Evolutionary conservation across 2,888 invertebrate genomes (phyloP).

Genomic region (Ctena decussata): DNA sequence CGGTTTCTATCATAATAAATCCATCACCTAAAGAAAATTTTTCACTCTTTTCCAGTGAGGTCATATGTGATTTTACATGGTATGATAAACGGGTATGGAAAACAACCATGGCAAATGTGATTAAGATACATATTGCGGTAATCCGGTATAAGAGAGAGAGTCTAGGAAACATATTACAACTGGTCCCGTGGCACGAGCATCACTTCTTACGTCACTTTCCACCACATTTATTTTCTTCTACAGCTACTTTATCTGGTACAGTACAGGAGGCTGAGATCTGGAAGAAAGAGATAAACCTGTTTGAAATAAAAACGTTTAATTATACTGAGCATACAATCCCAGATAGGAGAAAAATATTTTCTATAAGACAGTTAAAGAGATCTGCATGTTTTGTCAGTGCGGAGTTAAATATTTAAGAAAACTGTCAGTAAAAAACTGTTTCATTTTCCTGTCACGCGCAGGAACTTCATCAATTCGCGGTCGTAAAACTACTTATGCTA

Average conservation of each 20-base stretch:
- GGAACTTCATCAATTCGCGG: no score
- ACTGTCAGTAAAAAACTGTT: no score
- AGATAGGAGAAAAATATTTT: no score
- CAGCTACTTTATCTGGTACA: no score
- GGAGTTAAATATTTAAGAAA: no score
- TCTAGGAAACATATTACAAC: conserved; percentile 67
- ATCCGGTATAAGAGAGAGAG: conserved; percentile 59
- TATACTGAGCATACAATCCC: no score
- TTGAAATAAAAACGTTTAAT: no score
- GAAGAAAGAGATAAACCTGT: neutral
- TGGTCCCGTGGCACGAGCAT: neutral
- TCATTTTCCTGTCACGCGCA: no score
- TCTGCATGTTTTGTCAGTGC: no score
- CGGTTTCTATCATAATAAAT: neutral
- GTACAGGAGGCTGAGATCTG: neutral
- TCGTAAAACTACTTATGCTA: no score
- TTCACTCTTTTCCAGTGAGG: neutral
- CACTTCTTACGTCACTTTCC: neutral
- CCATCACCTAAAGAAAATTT: neutral
- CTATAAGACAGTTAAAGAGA: no score
- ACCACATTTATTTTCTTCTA: neutral
- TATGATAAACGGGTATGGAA: conserved; percentile 30
- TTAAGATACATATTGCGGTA: conserved; percentile 42
- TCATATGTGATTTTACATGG: neutral
- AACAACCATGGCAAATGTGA: conserved; percentile 46